These are phyloP conservation scores for Tethya wilhelma DNA, from an alignment of 37 sponge, comb jelly and placozoan genomes.

Conservation along the genomic window DNA sequence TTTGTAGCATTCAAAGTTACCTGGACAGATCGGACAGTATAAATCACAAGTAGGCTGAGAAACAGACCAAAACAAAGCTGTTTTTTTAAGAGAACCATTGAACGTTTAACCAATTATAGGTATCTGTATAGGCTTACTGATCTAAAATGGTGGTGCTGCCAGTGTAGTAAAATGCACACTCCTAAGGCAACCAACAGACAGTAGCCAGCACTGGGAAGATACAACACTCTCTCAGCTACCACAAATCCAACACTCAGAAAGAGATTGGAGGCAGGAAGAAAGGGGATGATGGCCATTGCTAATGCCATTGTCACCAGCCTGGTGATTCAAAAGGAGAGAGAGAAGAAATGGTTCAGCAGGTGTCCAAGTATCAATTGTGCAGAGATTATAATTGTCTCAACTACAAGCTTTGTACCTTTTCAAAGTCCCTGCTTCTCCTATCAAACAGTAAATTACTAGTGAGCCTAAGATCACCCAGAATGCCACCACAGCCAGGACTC, in stretches of 20 bases:
- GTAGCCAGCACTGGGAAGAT: conserved; percentile 75
- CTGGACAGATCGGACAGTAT: too few species aligned
- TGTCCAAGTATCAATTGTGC: too few species aligned
- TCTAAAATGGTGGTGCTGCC: too few species aligned
- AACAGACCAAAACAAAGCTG: too few species aligned
- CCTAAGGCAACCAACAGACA: conserved; percentile 72
- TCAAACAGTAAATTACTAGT: conserved; percentile 9
- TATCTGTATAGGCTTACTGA: too few species aligned
- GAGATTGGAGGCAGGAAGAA: conserved; percentile 85
- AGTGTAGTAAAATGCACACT: background rate
- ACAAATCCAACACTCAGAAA: conserved; percentile 92
- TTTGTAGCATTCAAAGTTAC: too few species aligned
- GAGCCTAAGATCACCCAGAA: conserved; percentile 47
- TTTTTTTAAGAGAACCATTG: too few species aligned
- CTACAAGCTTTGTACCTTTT: conserved; percentile 22
- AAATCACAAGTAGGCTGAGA: too few species aligned
- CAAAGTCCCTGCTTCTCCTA: background rate
- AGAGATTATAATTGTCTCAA: background rate
- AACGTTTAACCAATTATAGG: too few species aligned
- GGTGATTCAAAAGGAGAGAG: background rate
- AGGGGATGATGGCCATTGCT: conserved; percentile 69
- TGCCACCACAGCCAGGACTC: conserved; percentile 3
- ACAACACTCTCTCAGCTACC: conserved; percentile 88
- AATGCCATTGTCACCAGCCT: conserved; percentile 42
- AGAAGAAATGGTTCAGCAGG: background rate